A percentile compares a stretch with the other conserved stretches of the same genome.
These are phyloP conservation scores for Julus scandinavius DNA, from an alignment of 2,888 invertebrate species.

Conservation along the genomic window DNA sequence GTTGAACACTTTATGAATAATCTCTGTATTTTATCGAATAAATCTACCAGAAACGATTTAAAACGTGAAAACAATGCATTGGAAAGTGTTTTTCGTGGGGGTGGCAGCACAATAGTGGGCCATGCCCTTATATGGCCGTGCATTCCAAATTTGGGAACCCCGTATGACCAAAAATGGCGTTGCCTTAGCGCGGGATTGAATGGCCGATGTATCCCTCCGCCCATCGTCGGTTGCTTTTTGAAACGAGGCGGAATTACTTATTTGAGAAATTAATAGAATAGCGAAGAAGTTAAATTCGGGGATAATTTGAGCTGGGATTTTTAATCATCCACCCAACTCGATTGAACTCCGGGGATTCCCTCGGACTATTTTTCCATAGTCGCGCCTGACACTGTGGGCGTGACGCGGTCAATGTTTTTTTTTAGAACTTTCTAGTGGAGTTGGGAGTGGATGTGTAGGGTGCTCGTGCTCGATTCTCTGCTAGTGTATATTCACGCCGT, in stretches of 20 bases:
- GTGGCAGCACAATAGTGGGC: slow-evolving; percentile 32
- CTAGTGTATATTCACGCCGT: neutral
- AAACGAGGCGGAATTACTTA: neutral
- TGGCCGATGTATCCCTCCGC: slow-evolving; percentile 26
- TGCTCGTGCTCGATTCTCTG: neutral
- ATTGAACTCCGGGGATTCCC: slow-evolving; percentile 12
- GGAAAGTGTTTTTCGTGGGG: neutral
- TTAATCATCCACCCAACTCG: neutral
- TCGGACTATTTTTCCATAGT: neutral
- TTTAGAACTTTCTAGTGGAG: slow-evolving; percentile 17
- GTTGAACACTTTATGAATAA: neutral
- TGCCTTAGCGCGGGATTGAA: slow-evolving; percentile 53
- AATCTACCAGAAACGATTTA: neutral
- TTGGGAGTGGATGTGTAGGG: neutral
- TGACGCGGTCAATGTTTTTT: slow-evolving; percentile 18
- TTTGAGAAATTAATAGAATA: neutral
- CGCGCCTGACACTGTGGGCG: neutral
- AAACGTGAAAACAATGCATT: neutral
- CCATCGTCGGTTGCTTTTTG: neutral
- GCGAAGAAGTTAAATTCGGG: neutral
- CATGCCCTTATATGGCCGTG: slow-evolving; percentile 65
- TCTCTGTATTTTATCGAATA: neutral
- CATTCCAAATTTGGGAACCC: slow-evolving; percentile 65
- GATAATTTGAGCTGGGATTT: neutral
- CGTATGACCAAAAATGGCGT: slow-evolving; percentile 62